Evolutionary conservation across 1,140 invertebrate species (phyloP), one percentile per base, ranked within the genome.

Genomic region (Procambarus virginalis): DNA sequence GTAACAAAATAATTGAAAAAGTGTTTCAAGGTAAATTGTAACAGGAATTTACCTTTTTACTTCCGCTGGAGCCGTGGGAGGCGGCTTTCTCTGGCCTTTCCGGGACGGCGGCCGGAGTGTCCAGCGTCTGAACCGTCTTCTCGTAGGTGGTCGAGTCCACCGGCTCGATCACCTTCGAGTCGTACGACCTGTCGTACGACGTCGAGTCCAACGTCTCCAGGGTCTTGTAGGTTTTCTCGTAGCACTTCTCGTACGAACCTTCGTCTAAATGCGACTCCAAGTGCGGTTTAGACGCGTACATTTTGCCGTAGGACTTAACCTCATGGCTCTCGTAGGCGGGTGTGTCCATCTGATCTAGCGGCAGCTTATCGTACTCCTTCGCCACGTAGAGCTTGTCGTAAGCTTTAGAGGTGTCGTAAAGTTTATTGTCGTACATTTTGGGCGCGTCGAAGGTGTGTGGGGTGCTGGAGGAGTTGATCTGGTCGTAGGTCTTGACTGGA

Each of bases 401-500:
- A 73, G 88, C 58, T 22, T 89, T 89, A 3, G 80, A 34, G 9
- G 86, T 48, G 51, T 89, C 80, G 80, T 82, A 89, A 70, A 83
- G 48, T 83, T 82, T 89, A n/a, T 77, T 84, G 75, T 89, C 88
- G 81, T 89, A 89, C 76, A 89, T 84, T 68, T 89, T 89, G 46
- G 88, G 75, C 3, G 88, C 68, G 55, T 84, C 81, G 82, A 77
- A 89, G 55, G 73, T 22, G 55, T 81, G 78, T 17, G 73, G 17
- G 77, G 77, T 14, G 86, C 88, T 84, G 88, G 88, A 84, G 58
- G 88, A 89, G 75, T 89, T 79, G 48, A 89, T 89, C 75, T 84
- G 88, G 75, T 89, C 88, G 82, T 89, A 89, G 12, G 64, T 51
- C 14, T 84, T 84, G 49, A 70, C 22, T 14, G 64, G 49, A 70